phyloP scores from a whole-genome alignment of 2,797 vertebrate genomes.

The Emys orbicularis region DNA sequence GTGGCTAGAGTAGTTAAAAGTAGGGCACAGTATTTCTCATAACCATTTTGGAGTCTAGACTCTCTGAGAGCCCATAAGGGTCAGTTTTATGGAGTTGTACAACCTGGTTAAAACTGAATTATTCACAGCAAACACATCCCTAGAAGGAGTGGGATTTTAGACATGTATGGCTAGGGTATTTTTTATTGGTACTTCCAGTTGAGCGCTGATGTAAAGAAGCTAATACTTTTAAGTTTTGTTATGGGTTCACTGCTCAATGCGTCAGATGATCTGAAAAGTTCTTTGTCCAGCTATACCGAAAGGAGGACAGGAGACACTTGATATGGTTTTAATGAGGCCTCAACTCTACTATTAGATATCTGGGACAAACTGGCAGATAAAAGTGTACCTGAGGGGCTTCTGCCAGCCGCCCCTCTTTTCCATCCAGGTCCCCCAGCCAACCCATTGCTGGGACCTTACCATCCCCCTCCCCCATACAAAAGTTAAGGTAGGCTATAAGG shows the following conservation, averaged over 20 bases:
- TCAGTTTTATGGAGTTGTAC: background rate
- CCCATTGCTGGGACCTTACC: background rate
- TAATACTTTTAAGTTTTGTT: background rate
- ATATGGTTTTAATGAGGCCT: background rate
- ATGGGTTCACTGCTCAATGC: background rate
- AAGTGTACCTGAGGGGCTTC: background rate
- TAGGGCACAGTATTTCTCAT: background rate
- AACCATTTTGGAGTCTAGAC: background rate
- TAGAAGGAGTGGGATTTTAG: background rate
- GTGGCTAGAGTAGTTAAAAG: background rate
- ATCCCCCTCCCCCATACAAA: fast-evolving
- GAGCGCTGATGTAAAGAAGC: background rate
- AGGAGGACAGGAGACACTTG: background rate
- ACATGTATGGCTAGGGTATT: background rate
- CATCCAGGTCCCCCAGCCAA: background rate
- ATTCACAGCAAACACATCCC: background rate
- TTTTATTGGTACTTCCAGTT: background rate
- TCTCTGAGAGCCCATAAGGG: background rate
- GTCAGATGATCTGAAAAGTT: background rate
- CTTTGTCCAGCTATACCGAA: background rate
- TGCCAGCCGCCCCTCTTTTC: background rate
- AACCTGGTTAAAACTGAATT: background rate
- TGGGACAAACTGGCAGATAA: background rate
- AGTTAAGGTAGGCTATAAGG: background rate
- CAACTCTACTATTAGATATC: background rate